These are phyloP conservation scores for Dicrurus megarhynchus DNA, from an alignment of 2,113 vertebrate species.

Conservation along the genomic window DNA sequence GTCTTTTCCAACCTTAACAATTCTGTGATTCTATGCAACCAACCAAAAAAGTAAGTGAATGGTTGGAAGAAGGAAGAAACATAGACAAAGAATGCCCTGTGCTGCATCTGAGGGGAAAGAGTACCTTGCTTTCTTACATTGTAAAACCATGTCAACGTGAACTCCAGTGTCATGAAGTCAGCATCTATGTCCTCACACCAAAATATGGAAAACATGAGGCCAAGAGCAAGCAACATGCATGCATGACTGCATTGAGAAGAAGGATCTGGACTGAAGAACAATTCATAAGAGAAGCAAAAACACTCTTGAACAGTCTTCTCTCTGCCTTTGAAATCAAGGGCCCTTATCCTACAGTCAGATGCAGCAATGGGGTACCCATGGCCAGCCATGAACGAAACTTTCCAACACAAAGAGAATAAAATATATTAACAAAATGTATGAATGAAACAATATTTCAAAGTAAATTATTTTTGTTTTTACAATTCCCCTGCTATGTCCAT, in stretches of 20 bases:
- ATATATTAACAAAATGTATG: neutral
- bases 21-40: neutral
- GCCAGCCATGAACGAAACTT: neutral
- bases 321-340: neutral
- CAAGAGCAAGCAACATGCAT: neutral
- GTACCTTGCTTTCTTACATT: neutral
- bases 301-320: neutral
- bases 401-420: neutral
- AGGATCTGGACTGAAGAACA: neutral
- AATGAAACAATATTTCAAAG: neutral
- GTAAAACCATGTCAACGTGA: neutral
- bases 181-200: neutral
- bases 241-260: neutral
- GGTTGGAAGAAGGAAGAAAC: neutral
- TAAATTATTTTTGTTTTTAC: neutral
- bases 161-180: neutral
- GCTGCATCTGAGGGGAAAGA: neutral
- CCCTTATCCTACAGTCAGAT: neutral
- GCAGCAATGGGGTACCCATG: neutral
- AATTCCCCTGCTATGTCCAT: neutral
- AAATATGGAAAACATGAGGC: neutral
- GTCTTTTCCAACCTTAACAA: neutral
- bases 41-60: neutral
- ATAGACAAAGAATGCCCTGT: neutral
- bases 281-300: neutral